Percentiles rank a stretch among this genome's conserved stretches.
phyloP scores from a whole-genome alignment of 2,113 vertebrate species.

The Periophthalmus modestus region DNA sequence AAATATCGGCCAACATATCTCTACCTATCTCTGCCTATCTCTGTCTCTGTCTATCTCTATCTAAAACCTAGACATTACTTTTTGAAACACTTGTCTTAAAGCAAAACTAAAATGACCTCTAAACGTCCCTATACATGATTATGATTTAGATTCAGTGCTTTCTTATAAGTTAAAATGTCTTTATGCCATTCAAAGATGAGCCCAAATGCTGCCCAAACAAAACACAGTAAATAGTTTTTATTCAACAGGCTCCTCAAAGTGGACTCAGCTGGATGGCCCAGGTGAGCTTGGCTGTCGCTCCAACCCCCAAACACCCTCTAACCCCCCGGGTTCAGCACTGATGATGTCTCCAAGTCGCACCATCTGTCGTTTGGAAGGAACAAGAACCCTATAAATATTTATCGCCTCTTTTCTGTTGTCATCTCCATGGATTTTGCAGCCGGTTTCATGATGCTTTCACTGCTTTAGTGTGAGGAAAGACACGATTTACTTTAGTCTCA shows the following conservation, averaged over 20 bases:
- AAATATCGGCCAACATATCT: too few relatives aligned
- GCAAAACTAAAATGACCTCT: too few relatives aligned
- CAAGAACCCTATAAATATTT: conserved; percentile 35
- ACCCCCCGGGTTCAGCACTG: conserved; percentile 7
- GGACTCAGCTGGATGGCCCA: conserved; percentile 1
- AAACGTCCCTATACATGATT: too few relatives aligned
- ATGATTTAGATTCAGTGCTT: too few relatives aligned
- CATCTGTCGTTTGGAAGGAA: conserved; percentile 9
- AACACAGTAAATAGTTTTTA: background rate
- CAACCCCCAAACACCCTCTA: background rate
- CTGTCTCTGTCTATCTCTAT: too few relatives aligned
- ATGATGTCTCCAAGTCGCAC: conserved; percentile 13
- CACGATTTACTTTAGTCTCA: conserved; percentile 14
- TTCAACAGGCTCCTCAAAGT: background rate
- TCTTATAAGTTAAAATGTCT: background rate
- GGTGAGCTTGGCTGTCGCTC: conserved; percentile 6
- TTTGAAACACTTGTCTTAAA: too few relatives aligned
- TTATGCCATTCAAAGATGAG: background rate
- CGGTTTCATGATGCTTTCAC: conserved; percentile 23
- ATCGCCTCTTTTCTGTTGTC: conserved; percentile 17
- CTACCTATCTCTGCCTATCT: too few relatives aligned
- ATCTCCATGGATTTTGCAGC: background rate
- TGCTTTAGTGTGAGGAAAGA: conserved; percentile 19
- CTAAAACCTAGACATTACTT: too few relatives aligned
- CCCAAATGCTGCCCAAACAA: background rate